phyloP scores from a whole-genome alignment of 1,140 invertebrate genomes.

The Globodera ellingtonae region DNA sequence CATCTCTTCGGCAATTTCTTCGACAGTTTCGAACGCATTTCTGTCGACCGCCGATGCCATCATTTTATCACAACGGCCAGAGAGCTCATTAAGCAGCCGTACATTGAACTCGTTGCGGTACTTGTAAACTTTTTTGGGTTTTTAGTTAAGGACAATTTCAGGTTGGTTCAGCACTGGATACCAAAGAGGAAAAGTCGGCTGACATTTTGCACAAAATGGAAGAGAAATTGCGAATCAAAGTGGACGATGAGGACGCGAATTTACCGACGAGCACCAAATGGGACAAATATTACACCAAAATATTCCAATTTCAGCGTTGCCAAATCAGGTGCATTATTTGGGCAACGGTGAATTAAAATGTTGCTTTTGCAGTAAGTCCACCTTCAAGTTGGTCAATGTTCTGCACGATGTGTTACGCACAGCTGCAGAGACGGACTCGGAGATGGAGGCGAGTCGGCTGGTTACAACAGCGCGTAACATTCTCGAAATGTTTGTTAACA shows the following conservation, averaged over 20 bases:
- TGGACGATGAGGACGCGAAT: conserved; percentile 9
- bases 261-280: neutral
- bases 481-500: conserved; percentile 40
- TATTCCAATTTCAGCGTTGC: conserved; percentile 45
- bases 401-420: conserved; percentile 34
- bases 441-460: conserved; percentile 42
- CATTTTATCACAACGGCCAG: conserved; percentile 36
- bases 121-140: neutral
- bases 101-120: conserved; percentile 41
- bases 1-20: conserved; percentile 39
- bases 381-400: conserved; percentile 39
- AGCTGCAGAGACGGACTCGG: conserved; percentile 34
- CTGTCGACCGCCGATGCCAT: conserved; percentile 45
- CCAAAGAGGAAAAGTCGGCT: conserved; percentile 17
- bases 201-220: conserved; percentile 29
- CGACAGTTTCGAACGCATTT: conserved; percentile 33
- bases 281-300: conserved; percentile 32
- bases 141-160: neutral
- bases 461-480: conserved; percentile 45
- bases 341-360: neutral
- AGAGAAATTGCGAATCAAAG: conserved; percentile 33
- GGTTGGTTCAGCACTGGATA: conserved; percentile 26
- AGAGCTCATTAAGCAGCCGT: conserved; percentile 39
- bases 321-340: conserved; percentile 39
- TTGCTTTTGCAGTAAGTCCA: conserved; percentile 34